Percentiles rank a stretch among this genome's conserved stretches.
These are phyloP conservation scores for Philereme transversata DNA, from an alignment of 2,888 invertebrate genomes.

Conservation along the genomic window DNA sequence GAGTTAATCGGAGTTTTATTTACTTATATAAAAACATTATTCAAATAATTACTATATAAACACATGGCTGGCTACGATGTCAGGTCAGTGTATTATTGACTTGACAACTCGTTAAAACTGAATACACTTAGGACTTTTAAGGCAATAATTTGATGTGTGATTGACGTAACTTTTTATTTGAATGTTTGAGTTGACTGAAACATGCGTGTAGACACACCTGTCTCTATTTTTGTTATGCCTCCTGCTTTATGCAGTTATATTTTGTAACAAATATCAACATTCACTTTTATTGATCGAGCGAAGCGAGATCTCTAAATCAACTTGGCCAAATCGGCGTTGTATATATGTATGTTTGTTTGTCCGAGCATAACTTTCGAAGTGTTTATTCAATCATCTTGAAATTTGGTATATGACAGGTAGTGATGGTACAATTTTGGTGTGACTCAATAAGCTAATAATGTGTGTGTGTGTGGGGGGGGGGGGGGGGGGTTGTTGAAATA, in stretches of 20 bases:
- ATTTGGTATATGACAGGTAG: too few species aligned
- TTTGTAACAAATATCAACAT: slow-evolving; percentile 3
- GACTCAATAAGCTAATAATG: too few species aligned
- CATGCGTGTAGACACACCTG: slow-evolving; percentile 42
- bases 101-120: slow-evolving; percentile 51
- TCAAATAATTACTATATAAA: slow-evolving; percentile 13
- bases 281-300: not conserved
- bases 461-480: too few species aligned
- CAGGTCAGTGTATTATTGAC: slow-evolving; percentile 9
- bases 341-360: too few species aligned
- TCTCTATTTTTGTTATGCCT: slow-evolving; percentile 25
- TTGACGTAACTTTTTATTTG: slow-evolving; percentile 53
- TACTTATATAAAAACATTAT: slow-evolving; percentile 14
- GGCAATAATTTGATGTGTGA: slow-evolving; percentile 57
- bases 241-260: slow-evolving; percentile 24
- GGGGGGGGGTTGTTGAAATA: too few species aligned
- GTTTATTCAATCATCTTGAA: too few species aligned
- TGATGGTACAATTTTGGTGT: too few species aligned
- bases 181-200: slow-evolving; percentile 30
- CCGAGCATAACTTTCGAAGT: too few species aligned
- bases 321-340: too few species aligned
- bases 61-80: not conserved
- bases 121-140: slow-evolving; percentile 48
- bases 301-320: too few species aligned
- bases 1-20: slow-evolving; percentile 19